Evolutionary conservation across 2,113 vertebrate genomes (phyloP).

Genomic region (Climacteris rufus): DNA sequence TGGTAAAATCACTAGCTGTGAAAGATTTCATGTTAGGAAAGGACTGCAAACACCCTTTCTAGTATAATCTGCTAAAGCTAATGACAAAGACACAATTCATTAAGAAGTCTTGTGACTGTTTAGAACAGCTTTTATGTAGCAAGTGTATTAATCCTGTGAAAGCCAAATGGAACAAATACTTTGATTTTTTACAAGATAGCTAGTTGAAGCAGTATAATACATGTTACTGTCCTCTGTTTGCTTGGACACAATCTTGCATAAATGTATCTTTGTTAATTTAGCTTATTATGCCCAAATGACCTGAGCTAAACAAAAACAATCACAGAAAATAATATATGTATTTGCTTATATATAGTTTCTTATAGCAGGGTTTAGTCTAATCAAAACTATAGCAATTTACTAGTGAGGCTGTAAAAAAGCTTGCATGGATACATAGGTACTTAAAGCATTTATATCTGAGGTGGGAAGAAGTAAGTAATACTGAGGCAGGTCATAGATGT

Average conservation of each 20-base stretch:
- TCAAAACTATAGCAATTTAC: neutral
- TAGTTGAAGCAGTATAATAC: neutral
- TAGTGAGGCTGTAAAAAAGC: neutral
- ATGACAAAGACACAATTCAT: constrained; percentile 9
- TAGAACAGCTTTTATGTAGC: neutral
- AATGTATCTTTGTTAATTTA: neutral
- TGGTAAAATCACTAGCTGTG: neutral
- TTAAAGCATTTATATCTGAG: neutral
- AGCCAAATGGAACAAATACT: neutral
- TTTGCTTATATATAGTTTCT: neutral
- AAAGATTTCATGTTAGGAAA: neutral
- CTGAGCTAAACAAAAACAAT: neutral
- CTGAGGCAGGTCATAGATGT: neutral
- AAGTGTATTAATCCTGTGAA: neutral
- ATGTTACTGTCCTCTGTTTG: neutral
- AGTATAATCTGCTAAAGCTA: neutral
- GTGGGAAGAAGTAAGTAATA: neutral
- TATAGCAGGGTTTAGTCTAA: neutral
- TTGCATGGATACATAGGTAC: neutral
- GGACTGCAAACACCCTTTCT: neutral
- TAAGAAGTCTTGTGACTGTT: constrained; percentile 10
- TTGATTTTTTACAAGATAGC: neutral
- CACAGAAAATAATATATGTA: neutral
- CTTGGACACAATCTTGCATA: neutral
- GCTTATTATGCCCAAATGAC: neutral